Evolutionary conservation across 2,797 vertebrate genomes (phyloP), one percentile per base, ranked within the genome.

Genomic region (Chromis chromis): DNA sequence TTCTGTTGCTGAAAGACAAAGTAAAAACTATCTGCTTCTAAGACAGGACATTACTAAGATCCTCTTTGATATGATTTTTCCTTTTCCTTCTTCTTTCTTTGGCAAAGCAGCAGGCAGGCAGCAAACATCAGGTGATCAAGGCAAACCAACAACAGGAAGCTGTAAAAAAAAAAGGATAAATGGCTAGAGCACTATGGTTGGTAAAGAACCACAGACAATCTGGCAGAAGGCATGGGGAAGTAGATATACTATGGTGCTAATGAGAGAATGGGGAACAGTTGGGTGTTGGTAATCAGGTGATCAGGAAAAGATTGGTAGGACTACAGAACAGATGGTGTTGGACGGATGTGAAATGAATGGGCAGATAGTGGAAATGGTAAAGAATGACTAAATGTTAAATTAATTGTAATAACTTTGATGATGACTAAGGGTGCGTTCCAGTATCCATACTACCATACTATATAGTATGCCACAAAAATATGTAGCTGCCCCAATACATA

Each of bases 1-100:
- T n/a, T n/a, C n/a, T n/a, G n/a, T n/a, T n/a, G n/a, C n/a, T 70
- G 24, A 72, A 40, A 67, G 46, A 57, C 9, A 12, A 14, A n/a
- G 17, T 59, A 31, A 65, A 70, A 78, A 50, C 11, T 13, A 14
- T 52, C 27, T 27, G 25, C 46, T 52, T 54, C 39, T 21, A 44
- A 58, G 10, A 61, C 33, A 50, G 7, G 7, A 46, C 53, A 49
- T 57, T 28, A 61, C 11, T 60, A 42, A 42, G n/a, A 60, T 42
- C 16, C 7, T 46, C 8, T 40, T 65, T 58, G 22, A 58, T 17
- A 9, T 14, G n/a, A 24, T 10, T 40, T 1, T 9, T 28, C 0
- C 6, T 59, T 9, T 24, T 24, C 48, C 21, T 22, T 50, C 21
- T 4, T 21, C 46, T 48, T 17, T 4, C 48, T 13, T 22, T 50